Evolutionary conservation across 2,797 vertebrate species (phyloP), one percentile per base, ranked within the genome.

Genomic region (Sylvia borin): DNA sequence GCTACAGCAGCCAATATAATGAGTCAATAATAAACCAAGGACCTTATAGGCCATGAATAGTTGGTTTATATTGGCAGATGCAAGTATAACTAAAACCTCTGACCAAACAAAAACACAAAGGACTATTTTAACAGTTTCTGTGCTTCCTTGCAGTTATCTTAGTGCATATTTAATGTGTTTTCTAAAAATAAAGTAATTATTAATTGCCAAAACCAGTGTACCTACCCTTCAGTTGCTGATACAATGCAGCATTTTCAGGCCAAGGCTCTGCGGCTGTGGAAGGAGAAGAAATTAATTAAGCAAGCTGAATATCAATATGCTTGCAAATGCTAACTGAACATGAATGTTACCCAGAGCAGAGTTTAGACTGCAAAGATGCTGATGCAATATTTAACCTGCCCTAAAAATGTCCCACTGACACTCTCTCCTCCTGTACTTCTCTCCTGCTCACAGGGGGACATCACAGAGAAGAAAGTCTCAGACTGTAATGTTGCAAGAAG

Each of bases 241-340:
- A 99, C 58, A 99, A 97, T 0, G 98, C 98, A 61, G 99, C 99
- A 96, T 98, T 99, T 97, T 99, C 99, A 95, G 99, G 99, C 99
- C 99, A 99, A 20, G 99, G 99, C 96, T 98, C 98, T 95, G 98
- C 96, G 72, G 98, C 98, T 98, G 94, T 54, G 68, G 73, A 95
- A 97, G 96, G 55, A 97, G 87, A 42, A 90, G 10, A 73, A 94
- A 93, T 92, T 94, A 97, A 97, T 97, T 93, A 97, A 85, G 77
- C 34, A 95, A 67, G 62, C 6, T 91, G 53, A 91, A 82, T 45
- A 96, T 76, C 96, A 88, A 76, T 2, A 21, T 21, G 68, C 43
- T 92, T 79, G 38, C 75, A 95, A 96, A 93, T 76, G 80, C 81
- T 91, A 96, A 94, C 85, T 64, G 43, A 85, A 90, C 50, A 84